Base-by-base conservation (phyloP, 2,113 vertebrate genomes). In the Serilophus lunatus region DNA sequence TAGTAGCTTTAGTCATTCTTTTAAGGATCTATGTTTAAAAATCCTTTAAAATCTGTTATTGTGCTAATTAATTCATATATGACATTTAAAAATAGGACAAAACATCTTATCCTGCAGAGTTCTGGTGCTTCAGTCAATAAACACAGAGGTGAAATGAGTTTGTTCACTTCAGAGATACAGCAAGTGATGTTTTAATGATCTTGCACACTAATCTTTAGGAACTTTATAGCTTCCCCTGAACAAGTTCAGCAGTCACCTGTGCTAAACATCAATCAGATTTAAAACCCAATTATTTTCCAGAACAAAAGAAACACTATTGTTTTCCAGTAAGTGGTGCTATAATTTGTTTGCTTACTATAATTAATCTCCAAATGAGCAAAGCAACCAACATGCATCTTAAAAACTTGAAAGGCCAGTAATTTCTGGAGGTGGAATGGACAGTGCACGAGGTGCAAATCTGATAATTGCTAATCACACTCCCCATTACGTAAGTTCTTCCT, bases 361-460 rank as follows among this genome's bases (percentile, higher is more conserved):
- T 91, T 82, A 56, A 65, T 93, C 35, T 94, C 80, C 31, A 77
- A 57, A 69, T 63, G 59, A 86, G 50, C 59, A 83, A 82, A 90
- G 35, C 38, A 54, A 54, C 36, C 56, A 35, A 42, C 13, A 5
- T 51, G 12, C 9, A 26, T 54, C 29, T 68, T 64, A 65, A 51
- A 25, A 2, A 53, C 33, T 44, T 18, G 50, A 31, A 47, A 82
- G 24, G 14, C 38, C 25, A 7, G 6, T 51, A 24, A 9, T 70
- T 82, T 63, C 82, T 87, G 75, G 71, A 63, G 42, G 16, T 82
- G 88, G 50, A n/a, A 40, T 53, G 31, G n/a, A 28, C 1, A 6
- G 6, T 50, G 45, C 66, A 47, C 2, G 0, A 47, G 47, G n/a
- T 53, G 50, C 57, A 45, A 5, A 15, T 36, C 47, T 82, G 51